These are phyloP conservation scores for Iguana delicatissima DNA, from an alignment of 2,797 vertebrate species.

Conservation along the genomic window DNA sequence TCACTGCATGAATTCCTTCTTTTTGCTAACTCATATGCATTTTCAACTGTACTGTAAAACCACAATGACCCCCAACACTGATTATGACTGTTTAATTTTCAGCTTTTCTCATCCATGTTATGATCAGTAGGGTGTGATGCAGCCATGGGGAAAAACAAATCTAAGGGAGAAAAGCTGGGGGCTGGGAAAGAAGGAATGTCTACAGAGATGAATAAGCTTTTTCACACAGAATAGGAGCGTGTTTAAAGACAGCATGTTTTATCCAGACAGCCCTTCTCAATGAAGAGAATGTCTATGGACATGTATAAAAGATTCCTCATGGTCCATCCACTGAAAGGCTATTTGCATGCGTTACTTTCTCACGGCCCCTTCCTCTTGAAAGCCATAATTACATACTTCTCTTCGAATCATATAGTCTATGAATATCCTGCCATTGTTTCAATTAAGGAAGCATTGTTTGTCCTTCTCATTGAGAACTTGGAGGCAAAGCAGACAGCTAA, in stretches of 20 bases:
- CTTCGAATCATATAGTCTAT: constrained; percentile 54
- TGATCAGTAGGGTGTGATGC: constrained; percentile 55
- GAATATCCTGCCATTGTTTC: constrained; percentile 70
- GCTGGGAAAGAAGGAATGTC: constrained; percentile 59
- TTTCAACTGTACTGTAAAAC: constrained; percentile 33
- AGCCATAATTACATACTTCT: constrained; percentile 49
- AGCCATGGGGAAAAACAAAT: constrained; percentile 43
- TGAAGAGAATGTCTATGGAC: constrained; percentile 57
- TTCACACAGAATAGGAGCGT: constrained; percentile 51
- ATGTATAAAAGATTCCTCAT: constrained; percentile 69
- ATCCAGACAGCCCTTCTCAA: constrained; percentile 60
- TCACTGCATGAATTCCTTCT: background rate
- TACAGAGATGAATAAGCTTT: constrained; percentile 37
- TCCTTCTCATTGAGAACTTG: constrained; percentile 65
- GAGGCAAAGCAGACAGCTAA: constrained; percentile 63
- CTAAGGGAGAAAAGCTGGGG: constrained; percentile 40
- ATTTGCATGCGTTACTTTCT: constrained; percentile 73
- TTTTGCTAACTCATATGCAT: constrained; percentile 4
- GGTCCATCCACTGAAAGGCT: constrained; percentile 68
- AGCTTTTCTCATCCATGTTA: constrained; percentile 1
- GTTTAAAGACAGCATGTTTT: constrained; percentile 47
- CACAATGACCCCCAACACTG: background rate
- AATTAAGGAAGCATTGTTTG: constrained; percentile 70
- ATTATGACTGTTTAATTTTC: constrained; percentile 41
- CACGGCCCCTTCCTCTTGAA: constrained; percentile 66